These are phyloP conservation scores for Hirtodrosophila alboralis DNA, from an alignment of 2,888 invertebrate species.

Conservation along the genomic window DNA sequence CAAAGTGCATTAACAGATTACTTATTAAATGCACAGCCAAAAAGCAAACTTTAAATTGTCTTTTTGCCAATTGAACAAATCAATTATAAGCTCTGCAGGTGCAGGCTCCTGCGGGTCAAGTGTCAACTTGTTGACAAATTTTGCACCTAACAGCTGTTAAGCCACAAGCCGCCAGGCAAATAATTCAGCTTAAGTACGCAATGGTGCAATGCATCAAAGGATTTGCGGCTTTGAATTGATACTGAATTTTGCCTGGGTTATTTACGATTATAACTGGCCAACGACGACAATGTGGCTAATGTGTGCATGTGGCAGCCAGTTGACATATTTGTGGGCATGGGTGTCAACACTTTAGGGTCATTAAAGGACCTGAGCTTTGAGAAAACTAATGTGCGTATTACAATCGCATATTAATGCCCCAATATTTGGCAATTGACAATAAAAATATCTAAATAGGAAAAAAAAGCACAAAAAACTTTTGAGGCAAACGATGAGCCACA, in stretches of 20 bases:
- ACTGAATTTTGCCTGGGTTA: constrained; percentile 41
- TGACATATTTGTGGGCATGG: constrained; percentile 15
- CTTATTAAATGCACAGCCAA: constrained; percentile 34
- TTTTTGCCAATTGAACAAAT: constrained; percentile 39
- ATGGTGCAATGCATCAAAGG: constrained; percentile 55
- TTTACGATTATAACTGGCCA: constrained; percentile 64
- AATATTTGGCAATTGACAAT: constrained; percentile 49
- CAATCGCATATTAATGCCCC: constrained; percentile 69
- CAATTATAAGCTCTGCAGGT: constrained; percentile 50
- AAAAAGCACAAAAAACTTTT: constrained; percentile 42
- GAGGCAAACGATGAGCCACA: constrained; percentile 22
- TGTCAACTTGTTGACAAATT: constrained; percentile 47
- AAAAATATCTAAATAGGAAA: constrained; percentile 35
- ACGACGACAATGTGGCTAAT: constrained; percentile 16
- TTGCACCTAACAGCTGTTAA: constrained; percentile 22
- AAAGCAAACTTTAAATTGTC: too few species aligned
- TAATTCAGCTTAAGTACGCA: constrained; percentile 63
- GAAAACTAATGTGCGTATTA: constrained; percentile 71
- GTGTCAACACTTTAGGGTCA: constrained; percentile 62
- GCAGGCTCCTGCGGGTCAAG: constrained; percentile 45
- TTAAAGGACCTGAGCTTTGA: constrained; percentile 60
- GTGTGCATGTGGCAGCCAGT: constrained; percentile 20
- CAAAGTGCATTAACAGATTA: constrained; percentile 16
- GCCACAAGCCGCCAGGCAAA: constrained; percentile 59
- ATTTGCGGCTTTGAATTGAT: constrained; percentile 24